Base-by-base conservation (phyloP, 2,888 invertebrate species). In the Idaea biselata region DNA sequence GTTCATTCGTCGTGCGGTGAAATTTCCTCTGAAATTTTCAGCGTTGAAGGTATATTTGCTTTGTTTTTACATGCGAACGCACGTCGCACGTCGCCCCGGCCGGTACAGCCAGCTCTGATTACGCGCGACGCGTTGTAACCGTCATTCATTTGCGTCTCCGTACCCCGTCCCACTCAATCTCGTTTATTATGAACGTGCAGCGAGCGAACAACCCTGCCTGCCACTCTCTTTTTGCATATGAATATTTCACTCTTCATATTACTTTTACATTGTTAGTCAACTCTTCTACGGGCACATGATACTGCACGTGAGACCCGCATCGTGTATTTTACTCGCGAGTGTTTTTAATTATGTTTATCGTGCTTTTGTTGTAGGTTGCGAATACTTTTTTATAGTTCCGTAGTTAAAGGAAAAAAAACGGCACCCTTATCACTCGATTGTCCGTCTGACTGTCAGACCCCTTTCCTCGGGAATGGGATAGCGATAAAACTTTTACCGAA, bases 161-260 rank as follows among this genome's bases (percentile, higher is more conserved):
- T 74, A 79, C 87, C 80, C 81, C 84, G 83, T 87, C 86, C 87
- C 83, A 85, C 89, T 90, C 90, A 88, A 89, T 89, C 88, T 89
- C 86, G 86, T 90, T 89, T 86, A 90, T 91, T 89, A 90, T 87
- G 85, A 86, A 86, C 89, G 84, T 83, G 86, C 86, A 86, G 73
- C 83, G 77, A 76, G 77, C 81, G 72, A 73, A 72, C 75, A 75
- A 68, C 73, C 77, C 82, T 44, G 80, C 25, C 25, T 77, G 80
- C 81, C 81, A 79, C 83, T 80, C 80, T 80, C 78, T 84, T 87
- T 87, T 88, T 82, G 83, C 82, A 88, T 86, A 84, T 83, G 81
- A 83, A 87, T 87, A 86, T 87, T 87, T 84, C 74, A 80, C 77
- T 80, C 68, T 73, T 73, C 82, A 74, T 82, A 84, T 84, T 83